These are phyloP conservation scores for Chloroceryle aenea DNA, from an alignment of 2,113 vertebrate genomes.

Conservation along the genomic window DNA sequence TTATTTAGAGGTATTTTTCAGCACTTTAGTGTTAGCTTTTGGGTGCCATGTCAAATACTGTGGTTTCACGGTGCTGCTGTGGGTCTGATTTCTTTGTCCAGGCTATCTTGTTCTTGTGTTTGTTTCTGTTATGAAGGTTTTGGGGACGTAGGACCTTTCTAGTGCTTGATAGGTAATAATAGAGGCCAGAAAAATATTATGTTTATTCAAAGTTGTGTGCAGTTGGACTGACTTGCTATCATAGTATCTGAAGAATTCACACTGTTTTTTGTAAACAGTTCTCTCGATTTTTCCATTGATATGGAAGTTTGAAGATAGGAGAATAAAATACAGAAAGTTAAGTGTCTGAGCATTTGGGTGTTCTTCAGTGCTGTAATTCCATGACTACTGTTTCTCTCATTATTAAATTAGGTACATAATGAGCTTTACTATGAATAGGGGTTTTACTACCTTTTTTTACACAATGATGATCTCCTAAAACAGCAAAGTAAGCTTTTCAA, in stretches of 20 bases:
- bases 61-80: neutral
- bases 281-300: neutral
- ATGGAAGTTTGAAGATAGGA: neutral
- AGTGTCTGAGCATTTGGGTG: accelerated
- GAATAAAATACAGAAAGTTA: neutral
- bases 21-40: neutral
- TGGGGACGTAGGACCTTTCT: accelerated
- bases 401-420: neutral
- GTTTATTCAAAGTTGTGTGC: neutral
- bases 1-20: neutral
- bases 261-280: neutral
- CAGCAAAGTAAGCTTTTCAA: neutral
- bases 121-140: neutral
- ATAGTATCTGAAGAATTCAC: neutral
- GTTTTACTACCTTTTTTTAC: neutral
- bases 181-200: neutral
- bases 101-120: neutral
- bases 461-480: neutral
- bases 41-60: accelerated
- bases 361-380: neutral
- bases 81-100: neutral
- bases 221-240: neutral
- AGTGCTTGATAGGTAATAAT: neutral
- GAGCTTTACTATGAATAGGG: neutral
- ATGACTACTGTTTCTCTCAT: neutral